Evolutionary conservation across 2,888 invertebrate genomes (phyloP).

Genomic region (Orchesellides sinensis): DNA sequence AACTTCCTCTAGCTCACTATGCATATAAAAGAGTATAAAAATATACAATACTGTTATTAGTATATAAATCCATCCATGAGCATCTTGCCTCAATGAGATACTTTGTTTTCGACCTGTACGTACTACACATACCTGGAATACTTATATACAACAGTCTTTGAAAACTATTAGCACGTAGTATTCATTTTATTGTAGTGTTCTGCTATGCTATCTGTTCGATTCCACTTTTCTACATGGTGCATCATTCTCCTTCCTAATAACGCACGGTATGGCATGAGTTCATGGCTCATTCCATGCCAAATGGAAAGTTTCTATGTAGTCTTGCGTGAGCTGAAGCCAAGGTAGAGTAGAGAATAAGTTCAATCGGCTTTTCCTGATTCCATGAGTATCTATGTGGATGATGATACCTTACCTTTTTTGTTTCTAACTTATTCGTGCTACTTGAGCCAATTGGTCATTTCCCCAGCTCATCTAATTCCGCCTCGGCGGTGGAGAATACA

Average conservation of each 20-base stretch:
- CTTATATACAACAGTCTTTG: conserved; percentile 4
- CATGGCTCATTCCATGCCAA: too few species aligned
- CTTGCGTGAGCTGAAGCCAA: too few species aligned
- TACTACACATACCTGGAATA: conserved; percentile 58
- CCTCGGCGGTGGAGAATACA: background rate
- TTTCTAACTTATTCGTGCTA: conserved; percentile 47
- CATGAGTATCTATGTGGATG: conserved; percentile 3
- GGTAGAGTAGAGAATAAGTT: too few species aligned
- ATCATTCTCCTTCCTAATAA: background rate
- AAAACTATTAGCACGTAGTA: conserved; percentile 46
- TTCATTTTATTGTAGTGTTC: conserved; percentile 9
- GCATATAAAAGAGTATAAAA: background rate
- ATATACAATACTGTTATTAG: background rate
- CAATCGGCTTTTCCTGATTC: background rate
- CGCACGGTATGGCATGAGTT: too few species aligned
- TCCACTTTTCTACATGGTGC: background rate
- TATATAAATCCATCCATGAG: background rate
- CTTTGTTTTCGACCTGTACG: conserved; percentile 42
- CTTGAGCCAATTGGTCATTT: conserved; percentile 65
- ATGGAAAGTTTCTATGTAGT: too few species aligned
- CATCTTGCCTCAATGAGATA: conserved; percentile 59
- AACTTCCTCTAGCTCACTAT: conserved; percentile 14
- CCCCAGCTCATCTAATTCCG: conserved; percentile 60
- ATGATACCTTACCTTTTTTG: conserved; percentile 51
- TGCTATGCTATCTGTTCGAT: conserved; percentile 23